phyloP scores from a whole-genome alignment of 1,140 invertebrate species.

The Agrypnia vestita region DNA sequence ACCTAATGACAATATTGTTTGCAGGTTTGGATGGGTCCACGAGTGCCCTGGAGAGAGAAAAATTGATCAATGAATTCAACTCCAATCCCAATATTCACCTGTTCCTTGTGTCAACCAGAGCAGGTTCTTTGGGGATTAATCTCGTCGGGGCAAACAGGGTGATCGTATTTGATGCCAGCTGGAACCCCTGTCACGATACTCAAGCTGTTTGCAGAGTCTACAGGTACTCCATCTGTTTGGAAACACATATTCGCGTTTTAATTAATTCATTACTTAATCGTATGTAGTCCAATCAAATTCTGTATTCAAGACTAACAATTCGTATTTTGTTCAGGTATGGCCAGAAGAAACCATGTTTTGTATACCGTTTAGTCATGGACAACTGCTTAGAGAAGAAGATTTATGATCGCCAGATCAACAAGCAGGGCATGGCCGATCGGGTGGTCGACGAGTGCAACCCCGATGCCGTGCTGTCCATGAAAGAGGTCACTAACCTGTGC shows the following conservation, averaged over 20 bases:
- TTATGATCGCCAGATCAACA: slow-evolving; percentile 98
- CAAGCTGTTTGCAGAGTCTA: slow-evolving; percentile 99
- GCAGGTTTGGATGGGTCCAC: slow-evolving; percentile 95
- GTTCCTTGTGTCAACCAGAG: slow-evolving; percentile 97
- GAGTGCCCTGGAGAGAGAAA: slow-evolving; percentile 93
- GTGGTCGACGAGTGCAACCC: slow-evolving; percentile 99
- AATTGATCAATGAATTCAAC: slow-evolving; percentile 98
- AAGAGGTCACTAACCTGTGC: slow-evolving; percentile 95
- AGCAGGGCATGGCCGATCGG: slow-evolving; percentile 96
- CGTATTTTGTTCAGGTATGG: slow-evolving; percentile 81
- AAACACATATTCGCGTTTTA: slow-evolving; percentile 90
- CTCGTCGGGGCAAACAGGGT: slow-evolving; percentile 97
- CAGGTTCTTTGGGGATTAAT: slow-evolving; percentile 98
- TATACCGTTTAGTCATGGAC: slow-evolving; percentile 97
- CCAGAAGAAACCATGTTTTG: slow-evolving; percentile 94
- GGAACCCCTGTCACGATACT: slow-evolving; percentile 99
- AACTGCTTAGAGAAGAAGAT: slow-evolving; percentile 98
- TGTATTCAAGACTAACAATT: too few species aligned
- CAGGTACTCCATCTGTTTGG: slow-evolving; percentile 86
- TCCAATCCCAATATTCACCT: slow-evolving; percentile 89
- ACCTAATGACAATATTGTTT: slow-evolving; percentile 57
- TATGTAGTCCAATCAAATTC: too few species aligned
- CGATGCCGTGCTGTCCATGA: slow-evolving; percentile 94
- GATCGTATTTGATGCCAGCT: slow-evolving; percentile 98
- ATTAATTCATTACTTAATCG: too few species aligned